Percentiles rank a stretch among this genome's conserved stretches.
Conservation (phyloP, 2,113 vertebrate genomes). For the Beaufortia kweichowensis region DNA sequence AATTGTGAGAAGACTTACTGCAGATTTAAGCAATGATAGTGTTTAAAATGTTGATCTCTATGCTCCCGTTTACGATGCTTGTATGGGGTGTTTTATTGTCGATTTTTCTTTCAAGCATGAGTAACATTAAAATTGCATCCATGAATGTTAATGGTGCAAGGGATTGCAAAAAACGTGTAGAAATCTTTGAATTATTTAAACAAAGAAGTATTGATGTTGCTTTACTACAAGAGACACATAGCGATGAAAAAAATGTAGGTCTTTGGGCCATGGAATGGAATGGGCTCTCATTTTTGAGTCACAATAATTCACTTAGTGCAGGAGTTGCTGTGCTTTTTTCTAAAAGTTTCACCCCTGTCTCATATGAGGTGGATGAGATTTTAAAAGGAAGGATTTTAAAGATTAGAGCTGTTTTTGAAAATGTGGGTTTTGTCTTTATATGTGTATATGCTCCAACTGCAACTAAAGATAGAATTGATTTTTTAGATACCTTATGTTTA, state of each 20-base stretch:
- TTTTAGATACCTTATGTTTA: not conserved
- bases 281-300: not conserved
- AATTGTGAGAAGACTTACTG: not conserved
- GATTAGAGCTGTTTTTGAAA: not conserved
- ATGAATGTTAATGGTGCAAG: slow-evolving; percentile 12
- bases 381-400: not conserved
- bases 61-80: not conserved
- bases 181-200: not conserved
- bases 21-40: not conserved
- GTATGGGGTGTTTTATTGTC: not conserved
- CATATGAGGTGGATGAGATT: not conserved
- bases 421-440: not conserved
- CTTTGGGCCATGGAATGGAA: not conserved
- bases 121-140: not conserved
- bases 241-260: not conserved
- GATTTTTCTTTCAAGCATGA: not conserved
- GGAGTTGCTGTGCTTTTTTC: slow-evolving; percentile 5
- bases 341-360: not conserved
- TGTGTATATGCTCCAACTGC: not conserved
- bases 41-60: not conserved
- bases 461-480: not conserved
- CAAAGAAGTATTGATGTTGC: not conserved
- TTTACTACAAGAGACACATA: not conserved
- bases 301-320: slow-evolving; percentile 1
- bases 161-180: not conserved